phyloP scores from a whole-genome alignment of 2,113 vertebrate species.

The Prunella fulvescens region DNA sequence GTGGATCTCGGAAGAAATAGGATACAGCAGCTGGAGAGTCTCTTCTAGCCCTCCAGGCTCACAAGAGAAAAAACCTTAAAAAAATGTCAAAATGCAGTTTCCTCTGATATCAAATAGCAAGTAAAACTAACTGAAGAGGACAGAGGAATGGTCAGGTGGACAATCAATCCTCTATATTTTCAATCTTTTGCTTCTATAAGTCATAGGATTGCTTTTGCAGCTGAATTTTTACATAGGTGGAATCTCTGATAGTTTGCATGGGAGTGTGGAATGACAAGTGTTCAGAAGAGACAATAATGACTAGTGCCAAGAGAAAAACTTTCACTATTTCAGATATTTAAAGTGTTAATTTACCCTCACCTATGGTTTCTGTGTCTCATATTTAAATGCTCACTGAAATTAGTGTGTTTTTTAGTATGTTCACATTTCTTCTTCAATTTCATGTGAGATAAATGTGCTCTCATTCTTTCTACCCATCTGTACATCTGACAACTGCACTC shows the following conservation, averaged over 20 bases:
- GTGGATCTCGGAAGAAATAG: background rate
- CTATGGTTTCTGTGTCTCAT: background rate
- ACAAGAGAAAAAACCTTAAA: background rate
- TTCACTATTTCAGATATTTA: background rate
- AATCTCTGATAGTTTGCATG: background rate
- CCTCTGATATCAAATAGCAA: background rate
- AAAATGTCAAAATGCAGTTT: background rate
- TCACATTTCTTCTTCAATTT: background rate
- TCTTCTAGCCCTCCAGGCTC: background rate
- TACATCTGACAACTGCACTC: background rate
- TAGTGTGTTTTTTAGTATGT: background rate
- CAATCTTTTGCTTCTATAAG: background rate
- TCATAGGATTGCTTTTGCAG: background rate
- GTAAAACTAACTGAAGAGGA: background rate
- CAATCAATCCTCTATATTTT: background rate
- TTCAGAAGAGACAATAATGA: background rate
- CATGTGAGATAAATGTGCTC: background rate
- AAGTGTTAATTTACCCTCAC: background rate
- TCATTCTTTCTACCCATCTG: background rate
- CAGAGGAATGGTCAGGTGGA: background rate
- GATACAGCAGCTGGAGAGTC: background rate
- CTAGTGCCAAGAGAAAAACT: background rate
- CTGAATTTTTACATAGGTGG: background rate
- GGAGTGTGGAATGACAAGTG: background rate
- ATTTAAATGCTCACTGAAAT: background rate